These are phyloP conservation scores for Spermophilus dauricus DNA, from an alignment of 2,113 vertebrate species.

Conservation along the genomic window DNA sequence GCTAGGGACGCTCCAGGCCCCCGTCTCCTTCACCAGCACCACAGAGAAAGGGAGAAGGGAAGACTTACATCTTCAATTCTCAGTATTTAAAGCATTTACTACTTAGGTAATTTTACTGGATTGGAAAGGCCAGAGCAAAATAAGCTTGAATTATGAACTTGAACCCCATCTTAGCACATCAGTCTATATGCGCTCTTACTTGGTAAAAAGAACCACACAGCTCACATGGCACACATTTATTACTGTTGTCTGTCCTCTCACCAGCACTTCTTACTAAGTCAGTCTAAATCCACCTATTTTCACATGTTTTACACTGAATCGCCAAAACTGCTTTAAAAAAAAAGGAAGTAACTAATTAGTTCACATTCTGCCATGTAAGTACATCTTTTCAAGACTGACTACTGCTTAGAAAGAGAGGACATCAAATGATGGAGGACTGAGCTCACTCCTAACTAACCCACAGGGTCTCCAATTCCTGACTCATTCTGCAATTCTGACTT, in stretches of 20 bases:
- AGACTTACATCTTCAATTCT: neutral
- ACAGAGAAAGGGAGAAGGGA: neutral
- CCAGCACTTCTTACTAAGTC: neutral
- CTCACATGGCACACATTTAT: accelerated
- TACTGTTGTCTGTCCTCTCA: neutral
- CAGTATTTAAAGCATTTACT: neutral
- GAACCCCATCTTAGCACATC: neutral
- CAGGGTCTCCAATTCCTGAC: neutral
- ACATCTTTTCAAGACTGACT: neutral
- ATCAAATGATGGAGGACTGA: neutral
- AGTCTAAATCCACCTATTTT: neutral
- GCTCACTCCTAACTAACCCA: neutral
- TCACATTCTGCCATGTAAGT: neutral
- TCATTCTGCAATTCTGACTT: neutral
- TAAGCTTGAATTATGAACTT: neutral
- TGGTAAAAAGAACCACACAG: neutral
- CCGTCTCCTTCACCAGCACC: neutral
- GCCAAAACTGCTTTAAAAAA: neutral
- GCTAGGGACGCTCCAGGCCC: neutral
- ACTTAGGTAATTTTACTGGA: neutral
- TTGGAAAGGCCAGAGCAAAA: neutral
- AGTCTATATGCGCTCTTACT: neutral
- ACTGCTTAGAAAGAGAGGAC: neutral
- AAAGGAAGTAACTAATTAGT: constrained; percentile 57
- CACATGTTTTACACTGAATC: neutral